Conservation (phyloP, 2,797 vertebrate species). For the Phoebastria nigripes region DNA sequence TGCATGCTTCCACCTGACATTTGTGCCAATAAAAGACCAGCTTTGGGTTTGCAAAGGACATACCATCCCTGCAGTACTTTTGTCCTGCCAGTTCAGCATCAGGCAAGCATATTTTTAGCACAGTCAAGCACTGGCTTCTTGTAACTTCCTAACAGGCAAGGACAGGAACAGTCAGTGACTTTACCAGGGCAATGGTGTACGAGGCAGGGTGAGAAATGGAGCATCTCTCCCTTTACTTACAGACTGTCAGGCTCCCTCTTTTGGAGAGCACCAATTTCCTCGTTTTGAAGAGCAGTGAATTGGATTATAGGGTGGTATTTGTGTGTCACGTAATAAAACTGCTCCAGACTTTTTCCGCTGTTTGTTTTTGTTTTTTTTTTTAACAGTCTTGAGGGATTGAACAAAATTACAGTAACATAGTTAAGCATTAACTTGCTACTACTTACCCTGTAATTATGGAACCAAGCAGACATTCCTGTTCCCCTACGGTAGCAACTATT, state of each 20-base stretch:
- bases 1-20: accelerated
- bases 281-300: neutral
- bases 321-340: neutral
- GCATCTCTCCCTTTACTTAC: neutral
- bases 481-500: neutral
- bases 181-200: accelerated
- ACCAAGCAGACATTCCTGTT: neutral
- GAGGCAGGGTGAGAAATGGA: neutral
- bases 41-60: neutral
- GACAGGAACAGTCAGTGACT: neutral
- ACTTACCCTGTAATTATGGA: neutral
- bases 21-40: neutral
- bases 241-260: neutral
- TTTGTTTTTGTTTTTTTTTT: neutral
- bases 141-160: neutral
- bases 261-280: neutral
- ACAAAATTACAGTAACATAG: neutral
- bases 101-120: neutral
- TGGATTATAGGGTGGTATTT: neutral
- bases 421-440: neutral
- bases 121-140: neutral
- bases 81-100: neutral
- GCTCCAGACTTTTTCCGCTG: neutral
- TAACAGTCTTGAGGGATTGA: neutral
- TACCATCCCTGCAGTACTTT: neutral